Base-by-base conservation (phyloP, 1,140 invertebrate genomes). In the Amyelois transitella region DNA sequence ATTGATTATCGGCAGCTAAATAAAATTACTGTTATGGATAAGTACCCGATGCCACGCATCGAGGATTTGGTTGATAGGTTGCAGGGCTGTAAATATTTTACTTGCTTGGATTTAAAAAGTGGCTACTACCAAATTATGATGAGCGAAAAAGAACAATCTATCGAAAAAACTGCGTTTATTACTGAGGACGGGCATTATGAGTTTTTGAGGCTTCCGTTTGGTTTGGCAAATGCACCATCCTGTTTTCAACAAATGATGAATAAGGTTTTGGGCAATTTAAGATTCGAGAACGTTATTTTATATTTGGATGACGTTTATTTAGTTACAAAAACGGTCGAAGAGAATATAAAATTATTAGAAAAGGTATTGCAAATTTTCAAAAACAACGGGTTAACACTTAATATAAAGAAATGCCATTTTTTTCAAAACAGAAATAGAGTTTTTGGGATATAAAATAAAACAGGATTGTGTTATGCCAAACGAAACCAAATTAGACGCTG, bases 91-190 rank as follows among this genome's bases (percentile, higher is more conserved):
- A 49, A 21, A n/a, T 49, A 8, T 22, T 49, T 49, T 49, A 49
- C 47, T 6, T 20, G 19, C 25, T n/a, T n/a, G n/a, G n/a, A n/a
- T n/a, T n/a, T n/a, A n/a, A n/a, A n/a, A n/a, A n/a, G n/a, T n/a
- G n/a, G 55, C 0, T 57, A 57, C n/a, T 25, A 57, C 24, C 55
- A 57, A 45, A 52, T 57, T 18, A 8, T n/a, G n/a, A 20, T 77
- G n/a, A n/a, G n/a, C n/a, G n/a, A n/a, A 0, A 52, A 62, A 7
- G 1, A 53, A 28, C 21, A 66, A 0, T 66, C 64, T 0, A 64
- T 72, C 17, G 59, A 62, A 6, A 60, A 72, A 22, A 68, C 68
- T 2, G 61, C 71, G 18, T 78, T 78, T 55, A 53, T 69, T 3
- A 73, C 65, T 12, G 64, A 54, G n/a, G n/a, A n/a, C n/a, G n/a